A percentile compares a stretch with the other conserved stretches of the same genome.
These are phyloP conservation scores for Drosophila athabasca DNA, from an alignment of 1,140 invertebrate species.

Conservation along the genomic window DNA sequence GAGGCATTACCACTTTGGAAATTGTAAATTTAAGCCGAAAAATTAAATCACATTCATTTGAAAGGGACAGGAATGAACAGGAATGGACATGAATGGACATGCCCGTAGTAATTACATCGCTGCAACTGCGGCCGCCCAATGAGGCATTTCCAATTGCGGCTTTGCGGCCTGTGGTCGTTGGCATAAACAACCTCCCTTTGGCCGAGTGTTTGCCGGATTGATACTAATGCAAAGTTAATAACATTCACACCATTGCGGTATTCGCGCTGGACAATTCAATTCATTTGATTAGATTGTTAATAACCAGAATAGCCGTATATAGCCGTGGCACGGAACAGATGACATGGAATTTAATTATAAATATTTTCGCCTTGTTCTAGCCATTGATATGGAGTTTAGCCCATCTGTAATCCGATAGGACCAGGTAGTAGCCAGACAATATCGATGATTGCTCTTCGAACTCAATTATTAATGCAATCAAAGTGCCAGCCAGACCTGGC, in stretches of 20 bases:
- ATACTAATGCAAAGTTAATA: conserved; percentile 9
- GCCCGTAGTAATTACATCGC: conserved; percentile 14
- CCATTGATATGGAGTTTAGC: no score
- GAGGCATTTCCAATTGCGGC: conserved; percentile 40
- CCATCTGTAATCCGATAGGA: no score
- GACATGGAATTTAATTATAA: no score
- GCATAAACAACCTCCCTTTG: conserved; percentile 1
- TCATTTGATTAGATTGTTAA: conserved; percentile 28
- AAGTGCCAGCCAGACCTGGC: no score
- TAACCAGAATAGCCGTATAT: conserved; percentile 6
- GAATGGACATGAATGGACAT: background rate
- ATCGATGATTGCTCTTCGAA: no score
- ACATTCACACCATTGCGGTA: conserved; percentile 31
- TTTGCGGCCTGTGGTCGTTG: conserved; percentile 24
- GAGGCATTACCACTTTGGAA: no score
- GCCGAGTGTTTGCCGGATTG: conserved; percentile 11
- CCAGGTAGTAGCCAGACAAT: no score
- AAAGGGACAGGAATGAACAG: background rate
- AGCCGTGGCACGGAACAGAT: no score
- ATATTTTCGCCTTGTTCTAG: no score
- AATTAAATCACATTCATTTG: conserved; percentile 28
- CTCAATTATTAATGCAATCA: no score
- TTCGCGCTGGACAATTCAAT: conserved; percentile 17
- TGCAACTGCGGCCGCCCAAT: conserved; percentile 34
- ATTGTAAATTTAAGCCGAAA: background rate